A percentile compares a stretch with the other conserved stretches of the same genome.
phyloP scores from a whole-genome alignment of 2,888 invertebrate genomes.

The Drosophila fungiperda region DNA sequence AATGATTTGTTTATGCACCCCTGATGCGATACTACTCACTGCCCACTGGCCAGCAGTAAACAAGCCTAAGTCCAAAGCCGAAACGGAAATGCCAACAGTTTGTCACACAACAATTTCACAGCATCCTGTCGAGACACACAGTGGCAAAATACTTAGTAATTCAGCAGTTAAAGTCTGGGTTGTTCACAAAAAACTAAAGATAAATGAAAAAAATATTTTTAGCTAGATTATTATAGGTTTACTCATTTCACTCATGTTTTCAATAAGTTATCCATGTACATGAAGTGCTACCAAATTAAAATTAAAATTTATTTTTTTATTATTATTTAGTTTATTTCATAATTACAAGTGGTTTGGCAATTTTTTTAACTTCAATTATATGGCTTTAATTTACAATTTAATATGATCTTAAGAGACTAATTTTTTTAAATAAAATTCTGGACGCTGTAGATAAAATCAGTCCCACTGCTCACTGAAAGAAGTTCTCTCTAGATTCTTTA shows the following conservation, averaged over 20 bases:
- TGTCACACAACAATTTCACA: conserved; percentile 50
- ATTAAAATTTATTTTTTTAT: neutral
- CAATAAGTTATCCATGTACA: no score
- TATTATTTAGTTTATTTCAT: neutral
- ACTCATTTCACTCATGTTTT: neutral
- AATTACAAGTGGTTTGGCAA: no score
- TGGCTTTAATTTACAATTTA: neutral
- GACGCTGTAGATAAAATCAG: neutral
- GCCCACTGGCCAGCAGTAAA: conserved; percentile 48
- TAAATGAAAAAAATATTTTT: neutral
- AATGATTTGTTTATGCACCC: conserved; percentile 79
- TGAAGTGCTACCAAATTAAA: neutral
- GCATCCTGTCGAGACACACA: conserved; percentile 22
- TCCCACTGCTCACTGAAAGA: neutral
- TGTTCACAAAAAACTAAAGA: neutral
- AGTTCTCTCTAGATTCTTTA: neutral
- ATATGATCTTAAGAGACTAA: neutral
- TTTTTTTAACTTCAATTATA: neutral
- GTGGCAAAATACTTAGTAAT: conserved; percentile 27
- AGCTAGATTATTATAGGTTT: neutral
- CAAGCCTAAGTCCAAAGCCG: conserved; percentile 61
- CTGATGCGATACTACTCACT: conserved; percentile 29
- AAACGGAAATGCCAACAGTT: conserved; percentile 73
- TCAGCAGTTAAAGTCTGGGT: neutral
- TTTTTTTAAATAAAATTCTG: neutral